Base-by-base conservation (phyloP, 2,888 invertebrate species). In the Oxycera nigricornis region DNA sequence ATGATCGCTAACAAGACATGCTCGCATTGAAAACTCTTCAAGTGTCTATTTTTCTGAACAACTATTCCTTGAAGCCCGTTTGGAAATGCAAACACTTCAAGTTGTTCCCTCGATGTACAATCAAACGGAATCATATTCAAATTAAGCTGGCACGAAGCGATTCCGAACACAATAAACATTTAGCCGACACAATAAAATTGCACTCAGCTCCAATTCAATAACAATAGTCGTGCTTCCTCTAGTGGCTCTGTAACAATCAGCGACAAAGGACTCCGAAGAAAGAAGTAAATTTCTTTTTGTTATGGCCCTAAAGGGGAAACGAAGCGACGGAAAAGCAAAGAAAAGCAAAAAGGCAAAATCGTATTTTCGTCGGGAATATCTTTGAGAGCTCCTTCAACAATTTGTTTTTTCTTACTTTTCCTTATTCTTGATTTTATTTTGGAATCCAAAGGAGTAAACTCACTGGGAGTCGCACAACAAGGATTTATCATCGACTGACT, bases 191-290 rank as follows among this genome's bases (percentile, higher is more conserved):
- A 65, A 65, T 65, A 65, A 39, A 39, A 39, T 41, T 65, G 65
- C 65, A 65, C 65, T 65, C 65, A 65, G 39, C 65, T 65, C 26
- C 65, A 65, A 65, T 65, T 41, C 65, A 65, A 65, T 65, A 65
- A 65, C 65, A 65, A 65, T 65, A 65, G 65, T 65, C 41, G n/a
- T 17, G 65, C 65, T 39, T 39, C 65, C 65, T 65, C 65, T 39
- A 65, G 65, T 65, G 65, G 65, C 65, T 31, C 65, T 65, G 41
- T 65, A 65, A 65, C 65, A 65, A 65, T 65, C 65, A 65, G 24
- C 39, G 30, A 65, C 65, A 65, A 65, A 65, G 24, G 55, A 55
- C 55, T 22, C 22, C 20, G 24, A 55, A 24, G 55, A 55, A 55
- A 55, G 46, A 46, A 46, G 46, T 46, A 46, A 46, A 46, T 46